Evolutionary conservation across 2,113 vertebrate species (phyloP), one percentile per base, ranked within the genome.

Genomic region (Ammospiza nelsoni): DNA sequence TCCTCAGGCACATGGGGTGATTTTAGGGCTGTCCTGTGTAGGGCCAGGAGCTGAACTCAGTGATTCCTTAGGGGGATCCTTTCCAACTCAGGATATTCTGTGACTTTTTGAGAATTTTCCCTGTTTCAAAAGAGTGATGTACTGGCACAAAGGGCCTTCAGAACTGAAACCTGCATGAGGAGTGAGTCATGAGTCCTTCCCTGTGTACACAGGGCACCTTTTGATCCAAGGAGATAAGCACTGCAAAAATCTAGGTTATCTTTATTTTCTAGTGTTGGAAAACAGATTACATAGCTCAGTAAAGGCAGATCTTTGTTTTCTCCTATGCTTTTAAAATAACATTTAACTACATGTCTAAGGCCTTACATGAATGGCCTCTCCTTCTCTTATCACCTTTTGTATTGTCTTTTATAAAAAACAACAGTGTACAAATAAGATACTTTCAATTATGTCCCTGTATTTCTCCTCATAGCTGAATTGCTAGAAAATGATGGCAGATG

Each of bases 401-500:
- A 43, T 12, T 89, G 15, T 24, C 37, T 84, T 58, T 49, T 48
- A 55, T 87, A 71, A n/a, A 41, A 48, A 71, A 49, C 9, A 58
- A 20, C 39, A 28, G 3, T 35, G 25, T 77, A 25, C 25, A 66
- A 69, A 21, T 58, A 73, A 57, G 33, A 11, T 59, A 24, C 9
- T 78, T 94, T 13, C 9, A 63, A 0, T 68, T 49, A 41, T 58
- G 6, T 46, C 25, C 37, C 28, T 15, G 2, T 49, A 31, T 29
- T 82, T 87, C 46, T 81, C 20, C 27, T 79, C 9, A 12, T 28
- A 29, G 18, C 17, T 37, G 41, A 82, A 15, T 37, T 88, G n/a
- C 46, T 91, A 48, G 80, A 92, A 87, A 84, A 79, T 11, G 14
- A 11, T 35, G 91, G 67, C 92, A 95, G 85, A 94, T 95, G 74